These are phyloP conservation scores for Sebastes trivittatus DNA, from an alignment of 2,797 vertebrate species.

Conservation along the genomic window DNA sequence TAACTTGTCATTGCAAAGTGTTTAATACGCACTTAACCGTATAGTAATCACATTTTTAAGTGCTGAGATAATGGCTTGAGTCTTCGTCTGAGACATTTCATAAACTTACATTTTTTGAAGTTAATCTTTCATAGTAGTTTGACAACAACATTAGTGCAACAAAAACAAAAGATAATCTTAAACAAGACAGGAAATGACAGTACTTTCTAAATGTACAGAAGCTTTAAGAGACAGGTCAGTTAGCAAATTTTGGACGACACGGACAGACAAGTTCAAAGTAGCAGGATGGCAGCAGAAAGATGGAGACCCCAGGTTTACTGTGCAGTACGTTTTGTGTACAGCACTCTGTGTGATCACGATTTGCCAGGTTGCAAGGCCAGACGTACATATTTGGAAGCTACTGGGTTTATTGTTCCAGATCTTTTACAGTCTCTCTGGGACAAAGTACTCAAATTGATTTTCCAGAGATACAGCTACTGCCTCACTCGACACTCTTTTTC, in stretches of 20 bases:
- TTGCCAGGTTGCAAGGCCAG: slow-evolving; percentile 3
- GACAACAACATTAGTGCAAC: neutral
- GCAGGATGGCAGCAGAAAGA: neutral
- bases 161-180: neutral
- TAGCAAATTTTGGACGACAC: neutral
- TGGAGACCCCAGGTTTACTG: neutral
- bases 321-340: neutral
- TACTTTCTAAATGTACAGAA: neutral
- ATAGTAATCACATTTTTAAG: neutral
- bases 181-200: neutral
- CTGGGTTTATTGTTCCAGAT: slow-evolving; percentile 17
- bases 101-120: neutral
- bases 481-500: neutral
- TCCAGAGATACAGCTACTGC: slow-evolving; percentile 16
- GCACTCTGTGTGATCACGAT: neutral
- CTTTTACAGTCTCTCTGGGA: slow-evolving; percentile 11
- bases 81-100: neutral
- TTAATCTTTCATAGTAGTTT: neutral
- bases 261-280: neutral
- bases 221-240: neutral
- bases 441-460: slow-evolving; percentile 15
- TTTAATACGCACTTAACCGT: neutral
- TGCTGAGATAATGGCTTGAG: neutral
- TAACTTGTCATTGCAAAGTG: neutral
- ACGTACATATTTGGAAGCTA: slow-evolving; percentile 4